phyloP scores from a whole-genome alignment of 2,797 vertebrate genomes.

The Acanthiza pusilla region DNA sequence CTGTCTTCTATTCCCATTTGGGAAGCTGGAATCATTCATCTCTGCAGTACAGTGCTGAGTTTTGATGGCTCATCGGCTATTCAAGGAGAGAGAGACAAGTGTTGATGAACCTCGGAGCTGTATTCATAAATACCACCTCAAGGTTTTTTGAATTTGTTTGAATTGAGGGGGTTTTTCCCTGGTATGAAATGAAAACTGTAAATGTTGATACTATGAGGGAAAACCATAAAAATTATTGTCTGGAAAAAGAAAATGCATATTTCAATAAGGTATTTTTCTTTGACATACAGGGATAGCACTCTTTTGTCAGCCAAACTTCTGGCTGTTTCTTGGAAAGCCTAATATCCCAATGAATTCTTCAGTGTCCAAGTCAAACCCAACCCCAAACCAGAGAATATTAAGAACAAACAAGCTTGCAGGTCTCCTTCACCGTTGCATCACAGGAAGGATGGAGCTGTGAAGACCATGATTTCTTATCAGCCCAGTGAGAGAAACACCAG shows the following conservation, averaged over 20 bases:
- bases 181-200: background rate
- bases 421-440: background rate
- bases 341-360: background rate
- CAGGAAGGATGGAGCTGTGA: background rate
- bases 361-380: background rate
- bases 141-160: background rate
- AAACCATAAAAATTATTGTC: background rate
- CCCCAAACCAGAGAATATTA: background rate
- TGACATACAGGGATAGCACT: background rate
- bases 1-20: background rate
- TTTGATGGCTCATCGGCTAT: background rate
- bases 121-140: background rate
- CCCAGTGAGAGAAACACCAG: background rate
- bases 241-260: fast-evolving
- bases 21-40: background rate
- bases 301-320: background rate
- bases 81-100: background rate
- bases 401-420: background rate
- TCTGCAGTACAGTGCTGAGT: background rate
- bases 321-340: background rate
- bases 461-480: background rate
- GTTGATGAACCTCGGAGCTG: background rate
- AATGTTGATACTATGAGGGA: background rate
- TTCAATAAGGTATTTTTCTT: background rate
- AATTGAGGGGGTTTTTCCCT: fast-evolving